A percentile compares a stretch with the other conserved stretches of the same genome.
phyloP scores from a whole-genome alignment of 2,888 invertebrate species.

The Calliopum simillimum region DNA sequence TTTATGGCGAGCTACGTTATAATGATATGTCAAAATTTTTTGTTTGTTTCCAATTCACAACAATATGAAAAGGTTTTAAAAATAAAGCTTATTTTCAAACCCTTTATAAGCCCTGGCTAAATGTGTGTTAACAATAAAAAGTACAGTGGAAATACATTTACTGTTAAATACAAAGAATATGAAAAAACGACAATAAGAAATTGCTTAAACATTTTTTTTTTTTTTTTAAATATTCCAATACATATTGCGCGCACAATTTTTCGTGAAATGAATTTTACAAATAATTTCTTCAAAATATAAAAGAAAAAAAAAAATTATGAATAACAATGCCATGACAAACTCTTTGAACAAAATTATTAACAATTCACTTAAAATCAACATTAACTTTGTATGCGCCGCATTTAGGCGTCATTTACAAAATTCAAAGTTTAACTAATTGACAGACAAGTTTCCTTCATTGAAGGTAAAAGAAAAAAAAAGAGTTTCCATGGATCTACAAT shows the following conservation, averaged over 20 bases:
- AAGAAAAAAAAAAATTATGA: conserved; percentile 16
- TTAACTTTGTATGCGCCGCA: conserved; percentile 29
- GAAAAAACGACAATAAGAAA: conserved; percentile 25
- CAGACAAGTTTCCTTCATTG: conserved; percentile 39
- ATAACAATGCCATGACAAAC: conserved; percentile 48
- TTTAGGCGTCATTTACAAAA: conserved; percentile 30
- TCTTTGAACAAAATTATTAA: conserved; percentile 54
- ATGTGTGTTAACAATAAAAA: conserved; percentile 36
- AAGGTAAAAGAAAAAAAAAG: conserved; percentile 49
- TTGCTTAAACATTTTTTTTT: conserved; percentile 19
- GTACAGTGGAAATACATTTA: conserved; percentile 31
- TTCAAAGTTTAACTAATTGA: conserved; percentile 13
- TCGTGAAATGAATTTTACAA: conserved; percentile 16
- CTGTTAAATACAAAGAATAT: conserved; percentile 28
- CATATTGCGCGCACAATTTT: conserved; percentile 16
- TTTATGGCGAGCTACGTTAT: conserved; percentile 4
- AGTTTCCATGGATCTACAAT: conserved; percentile 50
- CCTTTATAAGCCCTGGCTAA: conserved; percentile 27
- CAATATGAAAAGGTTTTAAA: conserved; percentile 23
- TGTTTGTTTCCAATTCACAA: conserved; percentile 37
- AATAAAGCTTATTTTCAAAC: conserved; percentile 31
- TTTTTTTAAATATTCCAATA: conserved; percentile 19
- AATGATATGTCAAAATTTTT: conserved; percentile 5
- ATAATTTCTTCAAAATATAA: conserved; percentile 21
- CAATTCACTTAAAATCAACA: conserved; percentile 27